phyloP scores from a whole-genome alignment of 2,888 invertebrate genomes.

The Drosophila silvestris region DNA sequence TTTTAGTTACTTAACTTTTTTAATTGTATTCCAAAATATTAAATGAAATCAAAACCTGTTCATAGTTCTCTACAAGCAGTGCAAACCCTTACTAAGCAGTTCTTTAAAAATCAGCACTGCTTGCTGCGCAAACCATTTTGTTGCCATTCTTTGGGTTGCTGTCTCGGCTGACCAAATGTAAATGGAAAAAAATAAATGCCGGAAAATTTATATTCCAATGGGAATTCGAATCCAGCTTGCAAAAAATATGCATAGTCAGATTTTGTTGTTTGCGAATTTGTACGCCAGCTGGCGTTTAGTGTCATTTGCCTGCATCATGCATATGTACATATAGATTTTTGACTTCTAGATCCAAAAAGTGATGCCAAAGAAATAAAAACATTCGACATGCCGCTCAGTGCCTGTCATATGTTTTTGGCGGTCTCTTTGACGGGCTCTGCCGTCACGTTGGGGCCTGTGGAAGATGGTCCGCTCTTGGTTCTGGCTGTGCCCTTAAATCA shows the following conservation, averaged over 20 bases:
- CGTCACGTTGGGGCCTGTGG: conserved; percentile 19
- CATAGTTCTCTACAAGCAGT: conserved; percentile 10
- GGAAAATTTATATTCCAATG: conserved; percentile 45
- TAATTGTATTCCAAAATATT: not conserved
- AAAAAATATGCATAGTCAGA: conserved; percentile 28
- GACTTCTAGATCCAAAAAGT: conserved; percentile 13
- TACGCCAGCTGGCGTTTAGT: conserved; percentile 44
- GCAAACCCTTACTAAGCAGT: not conserved
- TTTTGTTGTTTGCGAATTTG: conserved; percentile 7
- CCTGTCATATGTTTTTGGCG: conserved; percentile 65
- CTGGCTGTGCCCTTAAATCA: conserved; percentile 67
- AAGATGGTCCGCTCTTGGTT: conserved; percentile 38
- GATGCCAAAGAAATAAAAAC: conserved; percentile 26
- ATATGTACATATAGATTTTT: not conserved
- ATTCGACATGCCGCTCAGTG: conserved; percentile 21
- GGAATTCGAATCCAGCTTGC: conserved; percentile 35
- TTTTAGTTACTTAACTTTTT: not conserved
- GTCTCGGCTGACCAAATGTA: conserved; percentile 36
- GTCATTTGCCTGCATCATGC: not conserved
- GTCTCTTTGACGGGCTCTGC: conserved; percentile 67
- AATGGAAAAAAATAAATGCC: conserved; percentile 19
- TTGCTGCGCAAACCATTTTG: conserved; percentile 22
- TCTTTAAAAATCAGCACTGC: conserved; percentile 17
- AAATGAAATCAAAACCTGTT: not conserved
- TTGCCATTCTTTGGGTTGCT: conserved; percentile 28